Evolutionary conservation across 2,888 invertebrate species (phyloP).

Genomic region (Gymnoscelis rufifasciata): DNA sequence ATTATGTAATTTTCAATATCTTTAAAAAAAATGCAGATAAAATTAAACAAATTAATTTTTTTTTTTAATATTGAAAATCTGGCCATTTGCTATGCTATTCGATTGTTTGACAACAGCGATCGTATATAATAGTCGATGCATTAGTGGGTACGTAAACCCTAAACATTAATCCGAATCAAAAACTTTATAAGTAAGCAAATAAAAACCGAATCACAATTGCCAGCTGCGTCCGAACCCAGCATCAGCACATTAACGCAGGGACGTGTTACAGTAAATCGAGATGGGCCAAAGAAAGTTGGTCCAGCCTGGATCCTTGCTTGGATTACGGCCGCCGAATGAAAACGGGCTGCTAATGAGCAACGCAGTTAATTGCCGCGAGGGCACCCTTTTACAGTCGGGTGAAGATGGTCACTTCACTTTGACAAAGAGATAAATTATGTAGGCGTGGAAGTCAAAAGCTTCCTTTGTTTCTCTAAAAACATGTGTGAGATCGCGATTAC

Average conservation of each 20-base stretch:
- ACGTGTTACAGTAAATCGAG: conserved; percentile 53
- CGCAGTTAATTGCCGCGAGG: conserved; percentile 62
- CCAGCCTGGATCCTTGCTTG: conserved; percentile 41
- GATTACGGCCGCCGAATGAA: conserved; percentile 65
- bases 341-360: conserved; percentile 71
- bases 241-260: conserved; percentile 56
- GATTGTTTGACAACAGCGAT: too few species aligned
- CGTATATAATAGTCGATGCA: too few species aligned
- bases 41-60: too few species aligned
- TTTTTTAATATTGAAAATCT: too few species aligned
- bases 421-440: background rate
- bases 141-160: too few species aligned
- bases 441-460: too few species aligned
- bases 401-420: conserved; percentile 9
- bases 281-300: conserved; percentile 55
- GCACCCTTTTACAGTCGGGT: conserved; percentile 22
- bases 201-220: conserved; percentile 45
- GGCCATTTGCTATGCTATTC: too few species aligned
- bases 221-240: conserved; percentile 34
- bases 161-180: background rate
- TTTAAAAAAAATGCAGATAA: too few species aligned
- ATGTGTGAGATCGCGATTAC: too few species aligned
- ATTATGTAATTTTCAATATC: too few species aligned
- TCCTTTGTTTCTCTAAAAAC: too few species aligned
- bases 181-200: conserved; percentile 8